Evolutionary conservation across 2,888 invertebrate species (phyloP).

Genomic region (Tiliacea citrago): DNA sequence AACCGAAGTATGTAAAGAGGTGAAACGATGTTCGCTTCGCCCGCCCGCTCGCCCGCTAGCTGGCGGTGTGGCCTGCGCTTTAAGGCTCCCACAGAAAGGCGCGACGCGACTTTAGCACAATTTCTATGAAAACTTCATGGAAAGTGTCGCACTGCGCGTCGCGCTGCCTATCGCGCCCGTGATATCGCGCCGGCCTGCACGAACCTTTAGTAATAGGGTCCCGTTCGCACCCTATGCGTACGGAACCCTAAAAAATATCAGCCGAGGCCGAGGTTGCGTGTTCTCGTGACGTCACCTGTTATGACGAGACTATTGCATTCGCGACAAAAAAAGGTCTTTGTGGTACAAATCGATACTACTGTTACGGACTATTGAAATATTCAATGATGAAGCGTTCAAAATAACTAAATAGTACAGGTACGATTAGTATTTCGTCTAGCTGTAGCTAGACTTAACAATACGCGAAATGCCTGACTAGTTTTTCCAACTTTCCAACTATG

Average conservation of each 20-base stretch:
- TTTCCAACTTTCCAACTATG: no score
- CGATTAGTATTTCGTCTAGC: background rate
- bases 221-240: background rate
- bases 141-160: no score
- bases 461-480: background rate
- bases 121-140: no score
- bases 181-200: no score
- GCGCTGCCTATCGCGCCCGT: no score
- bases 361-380: conserved; percentile 37
- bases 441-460: background rate
- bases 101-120: no score
- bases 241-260: conserved; percentile 18
- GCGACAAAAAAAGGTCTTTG: conserved; percentile 51
- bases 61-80: no score
- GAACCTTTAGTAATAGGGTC: background rate
- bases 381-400: conserved; percentile 18
- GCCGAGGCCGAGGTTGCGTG: conserved; percentile 43
- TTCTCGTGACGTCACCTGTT: conserved; percentile 52
- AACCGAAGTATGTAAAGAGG: no score
- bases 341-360: conserved; percentile 43
- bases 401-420: background rate
- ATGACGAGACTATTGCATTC: conserved; percentile 50
- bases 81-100: no score
- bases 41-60: no score
- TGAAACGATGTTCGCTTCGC: no score